phyloP scores from a whole-genome alignment of 2,113 vertebrate species.

The Psittacus erithacus region DNA sequence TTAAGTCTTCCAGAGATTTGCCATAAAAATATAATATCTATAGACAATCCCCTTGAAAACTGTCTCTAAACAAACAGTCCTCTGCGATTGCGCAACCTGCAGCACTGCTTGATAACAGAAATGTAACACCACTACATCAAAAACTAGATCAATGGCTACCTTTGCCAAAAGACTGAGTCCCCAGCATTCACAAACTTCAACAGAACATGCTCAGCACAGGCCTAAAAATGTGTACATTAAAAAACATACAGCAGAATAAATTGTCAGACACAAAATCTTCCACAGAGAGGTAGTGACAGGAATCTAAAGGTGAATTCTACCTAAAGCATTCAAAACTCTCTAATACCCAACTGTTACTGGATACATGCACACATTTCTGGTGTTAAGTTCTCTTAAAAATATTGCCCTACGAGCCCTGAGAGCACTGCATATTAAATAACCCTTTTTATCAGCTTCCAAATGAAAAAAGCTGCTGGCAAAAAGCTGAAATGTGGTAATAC shows the following conservation, averaged over 20 bases:
- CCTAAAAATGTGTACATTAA: not conserved
- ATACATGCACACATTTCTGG: not conserved
- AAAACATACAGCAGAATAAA: not conserved
- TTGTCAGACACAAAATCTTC: not conserved
- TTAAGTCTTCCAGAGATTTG: not conserved
- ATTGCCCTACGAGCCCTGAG: not conserved
- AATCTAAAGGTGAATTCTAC: not conserved
- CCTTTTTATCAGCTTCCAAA: conserved; percentile 42
- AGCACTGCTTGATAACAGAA: not conserved
- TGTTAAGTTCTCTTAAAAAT: not conserved
- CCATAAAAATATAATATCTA: not conserved
- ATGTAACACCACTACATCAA: not conserved
- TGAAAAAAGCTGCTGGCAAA: conserved; percentile 37
- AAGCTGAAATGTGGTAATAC: conserved; percentile 20
- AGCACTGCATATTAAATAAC: not conserved
- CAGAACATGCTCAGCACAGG: not conserved
- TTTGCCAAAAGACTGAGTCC: not conserved
- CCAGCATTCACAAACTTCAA: not conserved
- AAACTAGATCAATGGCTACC: not conserved
- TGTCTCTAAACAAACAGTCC: not conserved
- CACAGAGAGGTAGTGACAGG: not conserved
- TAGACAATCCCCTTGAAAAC: not conserved
- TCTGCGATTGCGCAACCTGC: not conserved
- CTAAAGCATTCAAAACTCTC: not conserved
- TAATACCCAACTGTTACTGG: not conserved